Base-by-base conservation (phyloP, 2,797 vertebrate species). In the Nothura maculosa region DNA sequence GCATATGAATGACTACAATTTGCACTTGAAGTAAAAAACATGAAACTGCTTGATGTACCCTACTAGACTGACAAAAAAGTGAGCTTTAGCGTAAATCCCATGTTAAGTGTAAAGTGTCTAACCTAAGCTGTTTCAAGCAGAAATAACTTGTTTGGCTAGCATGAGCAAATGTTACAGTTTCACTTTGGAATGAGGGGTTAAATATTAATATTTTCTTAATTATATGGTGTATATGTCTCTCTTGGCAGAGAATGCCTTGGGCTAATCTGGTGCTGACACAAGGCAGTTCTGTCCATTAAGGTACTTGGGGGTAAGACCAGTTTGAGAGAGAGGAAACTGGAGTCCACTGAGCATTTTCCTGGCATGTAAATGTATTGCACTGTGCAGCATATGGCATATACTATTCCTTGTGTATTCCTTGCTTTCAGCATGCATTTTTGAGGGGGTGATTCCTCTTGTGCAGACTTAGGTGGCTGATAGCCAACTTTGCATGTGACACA, bases 401-500 rank as follows among this genome's bases (percentile, higher is more conserved):
- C 48, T 72, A 69, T 68, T 40, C 72, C 75, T 45, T 27, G n/a
- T 70, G 62, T 2, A 8, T n/a, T n/a, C n/a, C 76, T 77, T 63
- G 43, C 5, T 72, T 90, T 61, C 48, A 61, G 55, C 64, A 80
- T 91, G 85, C 54, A 6, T 68, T 82, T 79, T 82, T 22, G 6
- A 89, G 57, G 48, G 89, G 70, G 45, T 74, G 55, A 64, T 27
- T 91, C 92, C 85, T 87, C 57, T 85, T 27, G 5, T 43, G 80
- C 70, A 75, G 86, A 24, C n/a, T 43, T 79, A 15, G 2, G 89
- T 52, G 89, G 72, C 85, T 47, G 77, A 77, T 93, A 74, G 93
- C 82, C 87, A 92, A 70, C 79, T 66, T 90, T 85, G 91, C 92
- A 24, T 86, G 82, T 96, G 93, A 95, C 89, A 95, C 61, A 74